These are phyloP conservation scores for Pangasius larnaudii DNA, from an alignment of 2,797 vertebrate genomes.

Conservation along the genomic window DNA sequence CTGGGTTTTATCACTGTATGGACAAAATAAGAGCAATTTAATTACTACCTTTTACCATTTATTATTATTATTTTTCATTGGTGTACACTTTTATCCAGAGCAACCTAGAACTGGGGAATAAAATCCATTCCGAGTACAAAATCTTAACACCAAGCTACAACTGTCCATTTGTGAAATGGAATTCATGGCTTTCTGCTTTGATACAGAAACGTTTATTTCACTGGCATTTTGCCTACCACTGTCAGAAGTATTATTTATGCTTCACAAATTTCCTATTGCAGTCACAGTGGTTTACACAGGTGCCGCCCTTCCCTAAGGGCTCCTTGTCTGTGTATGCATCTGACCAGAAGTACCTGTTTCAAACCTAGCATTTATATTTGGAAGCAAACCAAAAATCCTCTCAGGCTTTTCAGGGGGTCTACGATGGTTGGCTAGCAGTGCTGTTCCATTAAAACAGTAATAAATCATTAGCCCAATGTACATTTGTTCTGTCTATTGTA, in stretches of 20 bases:
- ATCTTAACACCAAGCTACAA: not conserved
- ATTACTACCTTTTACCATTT: not conserved
- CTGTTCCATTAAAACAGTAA: slow-evolving; percentile 11
- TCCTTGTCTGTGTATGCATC: slow-evolving; percentile 8
- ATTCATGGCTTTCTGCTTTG: not conserved
- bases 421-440: not conserved
- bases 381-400: slow-evolving; percentile 37
- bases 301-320: not conserved
- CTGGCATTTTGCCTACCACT: slow-evolving; percentile 4
- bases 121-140: not conserved
- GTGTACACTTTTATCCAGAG: not conserved
- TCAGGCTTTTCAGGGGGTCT: slow-evolving; percentile 22
- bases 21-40: not conserved
- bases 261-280: slow-evolving; percentile 7
- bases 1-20: not conserved
- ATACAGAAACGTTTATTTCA: not conserved
- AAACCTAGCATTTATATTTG: slow-evolving; percentile 29
- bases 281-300: slow-evolving; percentile 20
- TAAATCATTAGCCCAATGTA: slow-evolving; percentile 32
- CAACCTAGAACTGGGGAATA: not conserved
- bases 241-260: not conserved
- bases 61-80: not conserved
- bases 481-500: slow-evolving; percentile 1
- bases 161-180: not conserved
- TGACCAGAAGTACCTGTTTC: slow-evolving; percentile 4